Conservation (phyloP, 2,888 invertebrate species). For the Lycophotia porphyrea region DNA sequence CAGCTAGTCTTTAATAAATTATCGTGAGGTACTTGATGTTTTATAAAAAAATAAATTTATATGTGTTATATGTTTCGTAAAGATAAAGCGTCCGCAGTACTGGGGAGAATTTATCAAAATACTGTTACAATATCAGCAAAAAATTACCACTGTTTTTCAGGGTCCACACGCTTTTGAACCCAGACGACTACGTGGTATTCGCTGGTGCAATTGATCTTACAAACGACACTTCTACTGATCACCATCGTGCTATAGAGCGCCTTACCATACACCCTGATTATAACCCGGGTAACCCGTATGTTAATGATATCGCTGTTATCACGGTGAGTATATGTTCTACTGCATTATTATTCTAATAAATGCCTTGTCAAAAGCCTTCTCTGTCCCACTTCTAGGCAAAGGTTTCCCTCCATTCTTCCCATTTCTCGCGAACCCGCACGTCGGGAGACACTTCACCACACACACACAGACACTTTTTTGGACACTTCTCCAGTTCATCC, state of each 20-base stretch:
- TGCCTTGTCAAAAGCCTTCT: too few species aligned
- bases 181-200: conserved; percentile 65
- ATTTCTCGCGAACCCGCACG: background rate
- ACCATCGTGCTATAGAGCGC: conserved; percentile 61
- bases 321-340: conserved; percentile 65
- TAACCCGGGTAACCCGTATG: conserved; percentile 27
- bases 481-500: too few species aligned
- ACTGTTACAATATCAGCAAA: background rate
- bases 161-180: conserved; percentile 16
- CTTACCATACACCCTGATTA: conserved; percentile 67
- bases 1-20: too few species aligned
- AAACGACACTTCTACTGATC: conserved; percentile 54
- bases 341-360: background rate
- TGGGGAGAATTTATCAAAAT: background rate
- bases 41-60: too few species aligned
- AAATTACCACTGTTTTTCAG: background rate
- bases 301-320: conserved; percentile 70
- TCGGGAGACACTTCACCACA: too few species aligned
- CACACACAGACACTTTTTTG: too few species aligned
- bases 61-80: too few species aligned
- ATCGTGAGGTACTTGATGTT: too few species aligned
- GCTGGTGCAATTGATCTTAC: conserved; percentile 64
- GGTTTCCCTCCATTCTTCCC: fast-evolving
- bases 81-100: too few species aligned
- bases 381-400: background rate